phyloP scores from a whole-genome alignment of 92 coral and sea anemone species.

The Chrysogorgia sp. region DNA sequence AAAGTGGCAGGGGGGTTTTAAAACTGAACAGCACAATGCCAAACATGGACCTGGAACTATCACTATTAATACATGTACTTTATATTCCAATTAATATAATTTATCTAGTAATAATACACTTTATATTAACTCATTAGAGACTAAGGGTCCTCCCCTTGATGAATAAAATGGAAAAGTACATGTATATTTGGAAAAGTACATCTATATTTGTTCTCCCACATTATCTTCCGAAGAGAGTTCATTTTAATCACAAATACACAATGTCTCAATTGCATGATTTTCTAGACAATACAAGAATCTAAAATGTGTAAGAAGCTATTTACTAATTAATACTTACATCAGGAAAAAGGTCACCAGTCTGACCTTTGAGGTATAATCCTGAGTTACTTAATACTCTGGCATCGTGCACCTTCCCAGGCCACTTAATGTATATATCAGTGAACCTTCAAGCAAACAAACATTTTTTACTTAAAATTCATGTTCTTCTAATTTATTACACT shows the following conservation, averaged over 20 bases:
- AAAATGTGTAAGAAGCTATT: conserved; percentile 2
- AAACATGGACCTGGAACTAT: neutral
- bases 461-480: too few relatives aligned
- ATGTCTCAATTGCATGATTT: neutral
- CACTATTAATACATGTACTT: too few relatives aligned
- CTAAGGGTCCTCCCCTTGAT: too few relatives aligned
- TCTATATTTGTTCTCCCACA: too few relatives aligned
- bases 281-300: conserved; percentile 1
- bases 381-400: conserved; percentile 38
- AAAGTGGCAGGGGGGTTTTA: neutral
- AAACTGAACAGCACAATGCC: neutral
- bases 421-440: conserved; percentile 39
- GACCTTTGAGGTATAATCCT: conserved; percentile 33
- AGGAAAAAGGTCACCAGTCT: conserved; percentile 46
- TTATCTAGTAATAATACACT: too few relatives aligned
- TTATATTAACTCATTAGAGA: too few relatives aligned
- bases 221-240: neutral
- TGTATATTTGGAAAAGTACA: too few relatives aligned
- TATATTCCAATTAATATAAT: too few relatives aligned
- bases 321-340: conserved; percentile 25
- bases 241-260: neutral
- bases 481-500: too few relatives aligned
- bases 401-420: conserved; percentile 51
- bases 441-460: neutral
- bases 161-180: too few relatives aligned